Conservation (phyloP, 2,797 vertebrate genomes). For the Gallinago stenura region DNA sequence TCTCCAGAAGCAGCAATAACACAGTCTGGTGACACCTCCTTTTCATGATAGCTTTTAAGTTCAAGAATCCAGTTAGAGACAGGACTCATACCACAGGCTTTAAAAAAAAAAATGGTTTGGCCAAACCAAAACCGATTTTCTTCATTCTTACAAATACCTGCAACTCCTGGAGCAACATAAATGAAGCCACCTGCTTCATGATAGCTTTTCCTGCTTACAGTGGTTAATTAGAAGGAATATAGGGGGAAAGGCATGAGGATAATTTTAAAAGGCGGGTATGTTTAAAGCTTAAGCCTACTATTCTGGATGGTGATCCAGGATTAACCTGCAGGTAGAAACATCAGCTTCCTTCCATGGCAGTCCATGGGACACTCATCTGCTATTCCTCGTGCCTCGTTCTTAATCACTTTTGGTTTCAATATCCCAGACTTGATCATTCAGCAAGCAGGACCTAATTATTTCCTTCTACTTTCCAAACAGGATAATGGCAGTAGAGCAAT, state of each 20-base stretch:
- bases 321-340: background rate
- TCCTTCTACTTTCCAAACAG: background rate
- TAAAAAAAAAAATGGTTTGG: background rate
- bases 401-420: background rate
- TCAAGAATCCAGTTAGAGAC: background rate
- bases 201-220: background rate
- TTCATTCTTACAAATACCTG: background rate
- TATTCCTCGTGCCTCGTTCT: background rate
- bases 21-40: rapidly evolving
- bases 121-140: background rate
- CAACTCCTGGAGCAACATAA: background rate
- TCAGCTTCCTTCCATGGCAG: background rate
- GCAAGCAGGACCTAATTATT: background rate
- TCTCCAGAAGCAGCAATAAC: background rate
- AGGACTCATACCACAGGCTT: background rate
- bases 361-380: background rate
- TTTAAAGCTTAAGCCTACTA: background rate
- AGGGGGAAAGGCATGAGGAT: rapidly evolving
- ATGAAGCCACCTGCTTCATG: rapidly evolving
- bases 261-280: background rate
- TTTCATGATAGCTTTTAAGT: background rate
- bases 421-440: background rate
- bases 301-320: background rate
- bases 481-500: background rate
- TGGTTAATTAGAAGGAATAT: background rate